A percentile compares a stretch with the other conserved stretches of the same genome.
Conservation (phyloP, 2,888 invertebrate genomes). For the Sesamia inferens region DNA sequence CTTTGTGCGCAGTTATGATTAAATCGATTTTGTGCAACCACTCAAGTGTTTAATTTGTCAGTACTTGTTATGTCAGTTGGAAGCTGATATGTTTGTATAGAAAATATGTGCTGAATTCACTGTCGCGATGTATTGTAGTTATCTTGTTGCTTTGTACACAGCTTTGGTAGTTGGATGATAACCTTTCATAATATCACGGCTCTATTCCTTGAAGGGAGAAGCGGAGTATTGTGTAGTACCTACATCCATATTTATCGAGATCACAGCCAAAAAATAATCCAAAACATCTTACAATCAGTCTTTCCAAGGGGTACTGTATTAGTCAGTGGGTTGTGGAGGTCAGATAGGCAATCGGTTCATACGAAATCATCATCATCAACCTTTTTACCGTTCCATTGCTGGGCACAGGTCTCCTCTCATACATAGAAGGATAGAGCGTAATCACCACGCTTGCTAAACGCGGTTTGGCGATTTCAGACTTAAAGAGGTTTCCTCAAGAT, state of each 20-base stretch:
- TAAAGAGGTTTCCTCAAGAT: too few relatives aligned
- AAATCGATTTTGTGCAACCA: constrained; percentile 43
- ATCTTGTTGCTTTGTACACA: not conserved
- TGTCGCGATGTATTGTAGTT: constrained; percentile 2
- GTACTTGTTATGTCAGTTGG: constrained; percentile 13
- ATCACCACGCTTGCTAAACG: too few relatives aligned
- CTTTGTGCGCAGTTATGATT: constrained; percentile 29
- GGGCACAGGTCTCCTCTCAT: too few relatives aligned
- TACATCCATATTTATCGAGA: not conserved
- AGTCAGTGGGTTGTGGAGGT: too few relatives aligned
- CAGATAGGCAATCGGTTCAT: too few relatives aligned
- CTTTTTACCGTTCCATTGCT: too few relatives aligned
- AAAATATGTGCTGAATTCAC: constrained; percentile 2
- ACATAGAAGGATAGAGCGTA: too few relatives aligned
- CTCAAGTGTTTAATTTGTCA: constrained; percentile 34
- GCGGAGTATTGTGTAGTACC: not conserved
- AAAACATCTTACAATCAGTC: too few relatives aligned
- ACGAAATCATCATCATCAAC: too few relatives aligned
- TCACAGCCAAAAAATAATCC: too few relatives aligned
- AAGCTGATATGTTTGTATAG: constrained; percentile 7
- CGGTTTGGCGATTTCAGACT: too few relatives aligned
- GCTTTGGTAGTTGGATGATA: not conserved
- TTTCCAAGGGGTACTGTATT: too few relatives aligned
- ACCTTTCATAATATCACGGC: not conserved
- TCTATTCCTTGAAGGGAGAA: not conserved